Percentiles rank a stretch among this genome's conserved stretches.
phyloP scores from a whole-genome alignment of 2,113 vertebrate species.

The Thunnus thynnus region DNA sequence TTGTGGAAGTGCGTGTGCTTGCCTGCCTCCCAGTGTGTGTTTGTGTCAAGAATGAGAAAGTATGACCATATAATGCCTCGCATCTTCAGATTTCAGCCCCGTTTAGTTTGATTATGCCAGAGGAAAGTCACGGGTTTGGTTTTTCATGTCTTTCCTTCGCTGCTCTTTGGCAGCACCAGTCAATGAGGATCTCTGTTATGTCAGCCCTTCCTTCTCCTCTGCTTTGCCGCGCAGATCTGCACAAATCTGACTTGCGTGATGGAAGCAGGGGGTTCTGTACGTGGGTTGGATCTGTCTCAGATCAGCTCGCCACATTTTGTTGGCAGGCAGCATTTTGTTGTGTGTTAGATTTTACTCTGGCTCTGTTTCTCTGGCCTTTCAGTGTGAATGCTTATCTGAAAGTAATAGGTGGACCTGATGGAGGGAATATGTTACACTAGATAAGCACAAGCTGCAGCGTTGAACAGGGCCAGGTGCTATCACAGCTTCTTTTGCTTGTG shows the following conservation, averaged over 20 bases:
- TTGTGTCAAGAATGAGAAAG: constrained; percentile 13
- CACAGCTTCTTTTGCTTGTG: not conserved
- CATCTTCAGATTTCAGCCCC: constrained; percentile 51
- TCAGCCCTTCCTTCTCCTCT: constrained; percentile 40
- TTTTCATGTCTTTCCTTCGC: constrained; percentile 21
- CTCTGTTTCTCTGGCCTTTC: constrained; percentile 42
- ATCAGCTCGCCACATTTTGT: constrained; percentile 60
- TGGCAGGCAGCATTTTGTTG: constrained; percentile 59
- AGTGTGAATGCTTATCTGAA: constrained; percentile 64
- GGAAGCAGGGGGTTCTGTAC: constrained; percentile 34
- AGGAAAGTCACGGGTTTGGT: constrained; percentile 53
- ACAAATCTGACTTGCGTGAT: constrained; percentile 51
- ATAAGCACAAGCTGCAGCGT: constrained; percentile 35
- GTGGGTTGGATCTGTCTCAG: constrained; percentile 45
- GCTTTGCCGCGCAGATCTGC: constrained; percentile 27
- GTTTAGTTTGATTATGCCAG: constrained; percentile 47
- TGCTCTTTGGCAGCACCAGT: constrained; percentile 55
- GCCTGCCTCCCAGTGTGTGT: not conserved
- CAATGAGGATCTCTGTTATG: constrained; percentile 58
- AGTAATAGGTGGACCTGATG: constrained; percentile 50
- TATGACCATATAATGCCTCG: constrained; percentile 50
- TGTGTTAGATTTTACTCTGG: constrained; percentile 57
- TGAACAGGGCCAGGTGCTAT: constrained; percentile 24
- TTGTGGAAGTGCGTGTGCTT: constrained; percentile 3
- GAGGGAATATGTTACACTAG: constrained; percentile 45